phyloP scores from a whole-genome alignment of 2,888 invertebrate species.

The Pharmacophagus antenor region DNA sequence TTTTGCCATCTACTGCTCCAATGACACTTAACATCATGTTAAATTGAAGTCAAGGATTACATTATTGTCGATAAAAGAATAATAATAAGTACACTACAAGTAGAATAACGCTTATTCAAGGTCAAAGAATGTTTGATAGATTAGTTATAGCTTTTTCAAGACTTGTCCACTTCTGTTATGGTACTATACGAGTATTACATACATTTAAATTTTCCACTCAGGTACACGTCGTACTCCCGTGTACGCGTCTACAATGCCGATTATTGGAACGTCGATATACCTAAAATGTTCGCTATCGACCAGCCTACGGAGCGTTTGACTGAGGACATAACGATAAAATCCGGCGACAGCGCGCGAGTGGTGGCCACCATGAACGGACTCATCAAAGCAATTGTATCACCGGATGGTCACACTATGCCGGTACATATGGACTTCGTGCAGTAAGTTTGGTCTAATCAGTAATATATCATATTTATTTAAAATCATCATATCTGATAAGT shows the following conservation, averaged over 20 bases:
- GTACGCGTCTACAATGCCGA: conserved; percentile 79
- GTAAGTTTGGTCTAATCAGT: conserved; percentile 68
- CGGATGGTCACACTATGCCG: conserved; percentile 63
- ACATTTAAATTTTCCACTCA: conserved; percentile 33
- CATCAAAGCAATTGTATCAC: conserved; percentile 84
- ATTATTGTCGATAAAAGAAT: too few species aligned
- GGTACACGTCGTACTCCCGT: conserved; percentile 77
- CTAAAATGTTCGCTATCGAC: conserved; percentile 67
- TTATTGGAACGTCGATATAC: conserved; percentile 66
- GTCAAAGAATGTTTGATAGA: too few species aligned
- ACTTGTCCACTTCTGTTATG: too few species aligned
- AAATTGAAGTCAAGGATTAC: too few species aligned
- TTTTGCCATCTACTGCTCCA: too few species aligned
- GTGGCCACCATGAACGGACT: conserved; percentile 86
- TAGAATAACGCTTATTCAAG: too few species aligned
- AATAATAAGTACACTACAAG: too few species aligned
- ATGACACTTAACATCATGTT: too few species aligned
- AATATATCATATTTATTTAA: too few species aligned
- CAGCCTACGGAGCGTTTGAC: conserved; percentile 53
- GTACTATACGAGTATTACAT: not conserved
- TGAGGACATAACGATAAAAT: conserved; percentile 59
- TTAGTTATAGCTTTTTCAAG: too few species aligned
- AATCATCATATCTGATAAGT: too few species aligned
- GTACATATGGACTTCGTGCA: conserved; percentile 89
- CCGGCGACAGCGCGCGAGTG: conserved; percentile 67